These are phyloP conservation scores for Bungarus multicinctus DNA, from an alignment of 2,113 vertebrate species.

Conservation along the genomic window DNA sequence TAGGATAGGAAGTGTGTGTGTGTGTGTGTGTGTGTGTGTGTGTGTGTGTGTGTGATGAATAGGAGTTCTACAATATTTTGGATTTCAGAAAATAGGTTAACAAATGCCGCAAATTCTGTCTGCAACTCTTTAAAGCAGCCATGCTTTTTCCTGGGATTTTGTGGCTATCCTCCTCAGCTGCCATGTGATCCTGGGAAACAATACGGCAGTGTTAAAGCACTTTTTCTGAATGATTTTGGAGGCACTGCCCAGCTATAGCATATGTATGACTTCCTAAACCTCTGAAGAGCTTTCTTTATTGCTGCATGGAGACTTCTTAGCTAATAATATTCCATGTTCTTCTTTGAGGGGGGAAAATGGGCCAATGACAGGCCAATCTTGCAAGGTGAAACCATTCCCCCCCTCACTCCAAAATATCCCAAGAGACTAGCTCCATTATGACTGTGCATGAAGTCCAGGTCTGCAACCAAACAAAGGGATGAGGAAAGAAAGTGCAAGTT, in stretches of 20 bases:
- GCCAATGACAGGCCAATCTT: conserved; percentile 50
- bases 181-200: neutral
- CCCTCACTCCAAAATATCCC: conserved; percentile 65
- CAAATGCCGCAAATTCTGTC: neutral
- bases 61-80: neutral
- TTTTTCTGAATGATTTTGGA: neutral
- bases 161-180: neutral
- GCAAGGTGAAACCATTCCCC: conserved; percentile 66
- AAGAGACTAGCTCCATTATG: conserved; percentile 67
- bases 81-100: neutral
- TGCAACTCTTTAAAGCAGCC: neutral
- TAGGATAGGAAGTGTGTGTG: conserved; percentile 46
- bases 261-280: conserved; percentile 39
- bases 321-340: conserved; percentile 58
- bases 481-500: conserved; percentile 74
- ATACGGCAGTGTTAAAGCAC: neutral
- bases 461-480: conserved; percentile 73
- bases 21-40: neutral
- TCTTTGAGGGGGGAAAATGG: conserved; percentile 59
- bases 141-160: neutral
- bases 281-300: conserved; percentile 57
- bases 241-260: conserved; percentile 31
- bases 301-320: conserved; percentile 63
- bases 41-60: neutral
- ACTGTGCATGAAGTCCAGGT: conserved; percentile 74